Percentiles rank a stretch among this genome's conserved stretches.
These are phyloP conservation scores for Leptopilina syphax DNA, from an alignment of 2,888 invertebrate species.

Conservation along the genomic window DNA sequence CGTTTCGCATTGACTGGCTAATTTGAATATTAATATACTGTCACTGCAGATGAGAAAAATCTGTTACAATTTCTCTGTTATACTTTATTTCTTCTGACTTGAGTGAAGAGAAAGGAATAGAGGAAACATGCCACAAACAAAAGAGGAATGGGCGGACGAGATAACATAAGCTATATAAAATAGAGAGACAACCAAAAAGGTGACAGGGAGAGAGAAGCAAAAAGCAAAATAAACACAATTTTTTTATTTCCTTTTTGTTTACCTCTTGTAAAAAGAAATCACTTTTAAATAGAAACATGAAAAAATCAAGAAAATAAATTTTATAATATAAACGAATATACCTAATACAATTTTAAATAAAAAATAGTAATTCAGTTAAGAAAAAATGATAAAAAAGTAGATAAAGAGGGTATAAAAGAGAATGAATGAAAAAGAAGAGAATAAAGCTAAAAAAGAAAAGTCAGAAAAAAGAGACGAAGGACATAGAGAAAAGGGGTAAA, in stretches of 20 bases:
- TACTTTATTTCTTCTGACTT: slow-evolving; percentile 28
- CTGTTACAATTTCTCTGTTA: slow-evolving; percentile 45
- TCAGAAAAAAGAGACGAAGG: slow-evolving; percentile 33
- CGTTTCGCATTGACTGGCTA: slow-evolving; percentile 45
- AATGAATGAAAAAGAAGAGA: not conserved
- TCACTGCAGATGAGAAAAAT: slow-evolving; percentile 42
- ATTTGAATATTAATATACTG: slow-evolving; percentile 55
- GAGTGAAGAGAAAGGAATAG: slow-evolving; percentile 29
- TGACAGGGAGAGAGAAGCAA: not conserved
- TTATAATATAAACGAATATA: no score
- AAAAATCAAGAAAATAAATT: no score
- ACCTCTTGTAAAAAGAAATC: no score
- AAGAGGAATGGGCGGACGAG: slow-evolving; percentile 2
- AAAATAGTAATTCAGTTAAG: not conserved
- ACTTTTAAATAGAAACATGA: no score
- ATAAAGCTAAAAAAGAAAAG: not conserved
- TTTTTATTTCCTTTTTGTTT: no score
- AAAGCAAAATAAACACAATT: not conserved
- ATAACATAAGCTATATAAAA: not conserved
- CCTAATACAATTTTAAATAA: not conserved
- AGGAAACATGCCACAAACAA: not conserved
- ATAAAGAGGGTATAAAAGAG: not conserved
- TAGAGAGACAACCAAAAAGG: not conserved
- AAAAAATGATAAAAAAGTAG: not conserved
- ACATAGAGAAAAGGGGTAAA: slow-evolving; percentile 16